Base-by-base conservation (phyloP, 2,113 vertebrate genomes). In the Galemys pyrenaicus region DNA sequence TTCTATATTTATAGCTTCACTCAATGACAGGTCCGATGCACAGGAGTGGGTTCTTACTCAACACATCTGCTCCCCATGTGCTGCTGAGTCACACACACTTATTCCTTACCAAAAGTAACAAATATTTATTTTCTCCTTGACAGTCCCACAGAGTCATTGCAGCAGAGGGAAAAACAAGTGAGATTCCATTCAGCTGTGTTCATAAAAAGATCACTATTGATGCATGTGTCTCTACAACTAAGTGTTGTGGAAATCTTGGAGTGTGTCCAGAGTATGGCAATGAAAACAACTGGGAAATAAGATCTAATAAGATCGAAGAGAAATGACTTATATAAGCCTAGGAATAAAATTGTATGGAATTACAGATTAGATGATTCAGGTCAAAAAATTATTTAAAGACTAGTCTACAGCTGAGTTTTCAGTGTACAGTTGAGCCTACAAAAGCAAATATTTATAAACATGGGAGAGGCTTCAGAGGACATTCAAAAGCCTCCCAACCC, bases 51-150 rank as follows among this genome's bases (percentile, higher is more conserved):
- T 68, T 95, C 93, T 95, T 94, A 83, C 94, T 96, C 97, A 96
- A 96, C 78, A 94, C 97, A 97, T 97, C 95, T 97, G 97, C 74
- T 97, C 82, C 88, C 96, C 96, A 97, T 97, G 97, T 97, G 96
- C 80, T 93, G 85, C 96, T 97, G 97, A 97, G 95, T 97, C 96
- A 97, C 78, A 91, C 96, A 96, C 93, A 96, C 92, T 97, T 97
- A 81, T 95, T 96, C 35, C 0, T 97, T 97, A 96, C 92, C 91
- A 68, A 93, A 97, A 96, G 94, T 92, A 97, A 96, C 96, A 97
- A 97, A 97, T 97, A 97, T 97, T 97, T 97, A 97, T 97, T 96
- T 97, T 97, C 96, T 97, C 96, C 97, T 95, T 97, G 96, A 91
- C 97, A 97, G 96, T 92, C 73, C 67, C 93, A 92, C 80, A 92